These are phyloP conservation scores for Pseudotriccus pelzelni DNA, from an alignment of 2,797 vertebrate genomes.

Conservation along the genomic window DNA sequence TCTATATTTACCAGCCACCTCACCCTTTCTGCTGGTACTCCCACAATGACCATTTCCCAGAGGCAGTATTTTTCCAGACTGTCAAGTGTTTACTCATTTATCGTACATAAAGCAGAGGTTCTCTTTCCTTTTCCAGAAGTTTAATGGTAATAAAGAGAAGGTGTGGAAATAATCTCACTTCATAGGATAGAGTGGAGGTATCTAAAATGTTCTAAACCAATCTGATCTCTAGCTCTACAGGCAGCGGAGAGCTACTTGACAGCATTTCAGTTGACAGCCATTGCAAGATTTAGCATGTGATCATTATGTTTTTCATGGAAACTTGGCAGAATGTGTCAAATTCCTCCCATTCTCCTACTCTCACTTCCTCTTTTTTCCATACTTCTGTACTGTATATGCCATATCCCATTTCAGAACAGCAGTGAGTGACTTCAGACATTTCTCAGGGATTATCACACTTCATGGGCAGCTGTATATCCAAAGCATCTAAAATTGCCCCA, in stretches of 20 bases:
- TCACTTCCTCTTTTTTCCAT: neutral
- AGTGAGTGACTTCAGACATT: conserved; percentile 44
- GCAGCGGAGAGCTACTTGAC: neutral
- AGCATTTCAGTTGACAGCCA: neutral
- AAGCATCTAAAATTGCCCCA: neutral
- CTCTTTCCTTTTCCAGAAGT: neutral
- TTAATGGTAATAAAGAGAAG: neutral
- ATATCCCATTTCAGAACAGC: conserved; percentile 20
- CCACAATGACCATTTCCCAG: neutral
- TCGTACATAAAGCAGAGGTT: neutral
- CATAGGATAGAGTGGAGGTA: neutral
- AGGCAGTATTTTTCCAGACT: neutral
- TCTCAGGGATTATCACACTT: conserved; percentile 26
- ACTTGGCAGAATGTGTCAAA: conserved; percentile 1
- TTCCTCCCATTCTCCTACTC: neutral
- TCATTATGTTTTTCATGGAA: neutral
- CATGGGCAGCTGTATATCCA: neutral
- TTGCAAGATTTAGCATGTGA: neutral
- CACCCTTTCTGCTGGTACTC: neutral
- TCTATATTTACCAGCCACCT: neutral
- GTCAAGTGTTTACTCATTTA: neutral
- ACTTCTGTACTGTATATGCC: neutral
- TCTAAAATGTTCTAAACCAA: neutral
- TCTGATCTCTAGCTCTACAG: neutral
- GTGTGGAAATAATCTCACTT: neutral